phyloP scores from a whole-genome alignment of 2,797 vertebrate species.

The Poeciliopsis presidionis region DNA sequence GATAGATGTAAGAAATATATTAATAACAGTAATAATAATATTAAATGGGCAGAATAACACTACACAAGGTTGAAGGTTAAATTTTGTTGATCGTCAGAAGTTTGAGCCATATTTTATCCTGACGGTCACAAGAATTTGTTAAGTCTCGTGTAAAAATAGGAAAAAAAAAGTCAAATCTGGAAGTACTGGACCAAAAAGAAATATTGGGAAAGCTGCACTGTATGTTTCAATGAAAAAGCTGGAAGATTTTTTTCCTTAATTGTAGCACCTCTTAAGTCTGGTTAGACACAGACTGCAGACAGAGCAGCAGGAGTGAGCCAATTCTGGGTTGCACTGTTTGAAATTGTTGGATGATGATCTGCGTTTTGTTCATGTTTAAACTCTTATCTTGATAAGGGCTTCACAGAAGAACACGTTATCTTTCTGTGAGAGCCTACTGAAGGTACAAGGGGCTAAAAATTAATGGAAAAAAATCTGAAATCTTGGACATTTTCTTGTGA shows the following conservation, averaged over 20 bases:
- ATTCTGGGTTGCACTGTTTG: neutral
- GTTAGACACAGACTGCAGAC: neutral
- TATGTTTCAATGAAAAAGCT: neutral
- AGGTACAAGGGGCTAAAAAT: neutral
- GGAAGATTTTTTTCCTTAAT: neutral
- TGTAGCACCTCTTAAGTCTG: neutral
- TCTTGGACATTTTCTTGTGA: neutral
- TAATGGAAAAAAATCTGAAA: neutral
- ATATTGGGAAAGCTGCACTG: neutral
- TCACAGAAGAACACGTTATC: neutral
- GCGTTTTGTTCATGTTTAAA: neutral
- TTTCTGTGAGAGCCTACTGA: neutral
- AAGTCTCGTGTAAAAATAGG: neutral
- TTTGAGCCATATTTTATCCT: neutral
- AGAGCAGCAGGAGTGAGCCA: neutral
- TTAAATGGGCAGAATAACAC: neutral
- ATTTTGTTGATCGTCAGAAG: neutral
- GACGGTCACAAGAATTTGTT: neutral
- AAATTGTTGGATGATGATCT: neutral
- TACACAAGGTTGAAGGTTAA: neutral
- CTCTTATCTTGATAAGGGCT: neutral
- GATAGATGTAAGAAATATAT: neutral
- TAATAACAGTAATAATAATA: neutral
- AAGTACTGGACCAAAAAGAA: neutral
- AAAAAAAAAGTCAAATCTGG: neutral